Conservation (phyloP, 2,113 vertebrate genomes). For the Tylochromis polylepis region DNA sequence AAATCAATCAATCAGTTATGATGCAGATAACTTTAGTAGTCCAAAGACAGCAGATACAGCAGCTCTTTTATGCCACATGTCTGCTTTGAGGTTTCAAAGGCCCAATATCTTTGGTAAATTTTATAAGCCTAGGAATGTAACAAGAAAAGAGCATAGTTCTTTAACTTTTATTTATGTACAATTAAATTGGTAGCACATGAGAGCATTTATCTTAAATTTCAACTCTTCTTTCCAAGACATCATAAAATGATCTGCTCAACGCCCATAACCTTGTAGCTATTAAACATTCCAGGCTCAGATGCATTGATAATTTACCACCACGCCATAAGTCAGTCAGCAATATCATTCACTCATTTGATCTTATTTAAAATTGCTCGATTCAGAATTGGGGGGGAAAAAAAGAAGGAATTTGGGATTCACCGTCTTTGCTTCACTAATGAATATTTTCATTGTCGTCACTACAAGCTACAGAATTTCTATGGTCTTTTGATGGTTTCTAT, state of each 20-base stretch:
- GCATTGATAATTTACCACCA: not conserved
- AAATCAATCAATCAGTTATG: not conserved
- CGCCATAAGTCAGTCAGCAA: not conserved
- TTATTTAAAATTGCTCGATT: not conserved
- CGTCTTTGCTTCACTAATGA: fast-evolving
- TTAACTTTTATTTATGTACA: not conserved
- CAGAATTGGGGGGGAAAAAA: not conserved
- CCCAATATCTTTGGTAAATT: not conserved
- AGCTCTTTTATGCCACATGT: not conserved
- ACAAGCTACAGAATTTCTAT: not conserved
- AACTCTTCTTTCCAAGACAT: not conserved
- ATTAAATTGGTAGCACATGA: not conserved
- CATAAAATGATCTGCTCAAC: not conserved
- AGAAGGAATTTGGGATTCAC: not conserved
- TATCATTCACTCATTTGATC: not conserved
- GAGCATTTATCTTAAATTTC: not conserved
- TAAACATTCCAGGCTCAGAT: not conserved
- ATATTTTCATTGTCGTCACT: not conserved
- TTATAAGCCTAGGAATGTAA: not conserved
- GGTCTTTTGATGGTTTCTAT: not conserved
- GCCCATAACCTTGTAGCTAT: not conserved
- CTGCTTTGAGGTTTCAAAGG: not conserved
- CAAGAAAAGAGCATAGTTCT: not conserved
- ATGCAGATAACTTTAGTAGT: not conserved
- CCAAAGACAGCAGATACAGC: not conserved